phyloP scores from a whole-genome alignment of 2,113 vertebrate genomes.

The Pterocles gutturalis region DNA sequence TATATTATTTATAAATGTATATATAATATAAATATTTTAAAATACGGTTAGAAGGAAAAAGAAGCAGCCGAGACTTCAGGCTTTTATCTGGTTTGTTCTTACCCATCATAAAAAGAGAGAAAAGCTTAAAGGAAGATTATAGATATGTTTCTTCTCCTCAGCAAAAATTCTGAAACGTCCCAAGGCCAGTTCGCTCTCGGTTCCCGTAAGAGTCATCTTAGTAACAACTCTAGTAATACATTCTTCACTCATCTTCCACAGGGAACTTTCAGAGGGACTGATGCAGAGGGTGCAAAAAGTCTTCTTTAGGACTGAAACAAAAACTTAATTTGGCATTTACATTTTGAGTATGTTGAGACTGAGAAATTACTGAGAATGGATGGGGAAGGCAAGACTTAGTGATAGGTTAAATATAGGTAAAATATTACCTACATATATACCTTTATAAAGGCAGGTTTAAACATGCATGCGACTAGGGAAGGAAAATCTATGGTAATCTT shows the following conservation, averaged over 20 bases:
- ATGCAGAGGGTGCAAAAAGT: background rate
- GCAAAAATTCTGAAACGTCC: background rate
- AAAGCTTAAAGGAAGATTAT: background rate
- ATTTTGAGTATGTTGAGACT: background rate
- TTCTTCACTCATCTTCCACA: background rate
- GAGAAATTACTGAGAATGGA: conserved; percentile 10
- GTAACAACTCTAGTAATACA: background rate
- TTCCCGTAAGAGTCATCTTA: background rate
- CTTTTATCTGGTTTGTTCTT: background rate
- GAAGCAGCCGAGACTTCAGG: background rate
- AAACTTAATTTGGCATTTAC: background rate
- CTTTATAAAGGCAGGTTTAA: background rate
- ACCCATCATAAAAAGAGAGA: background rate
- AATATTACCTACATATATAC: background rate
- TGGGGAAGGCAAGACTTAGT: background rate
- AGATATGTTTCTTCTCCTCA: background rate
- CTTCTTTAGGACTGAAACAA: background rate
- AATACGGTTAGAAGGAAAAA: background rate
- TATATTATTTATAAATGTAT: no score
- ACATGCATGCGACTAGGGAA: background rate
- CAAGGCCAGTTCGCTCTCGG: background rate
- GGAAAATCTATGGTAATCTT: background rate
- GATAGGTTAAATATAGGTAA: conserved; percentile 16
- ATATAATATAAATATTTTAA: background rate
- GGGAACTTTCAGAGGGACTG: background rate